phyloP scores from a whole-genome alignment of 2,797 vertebrate species.

The Nannoperca australis region DNA sequence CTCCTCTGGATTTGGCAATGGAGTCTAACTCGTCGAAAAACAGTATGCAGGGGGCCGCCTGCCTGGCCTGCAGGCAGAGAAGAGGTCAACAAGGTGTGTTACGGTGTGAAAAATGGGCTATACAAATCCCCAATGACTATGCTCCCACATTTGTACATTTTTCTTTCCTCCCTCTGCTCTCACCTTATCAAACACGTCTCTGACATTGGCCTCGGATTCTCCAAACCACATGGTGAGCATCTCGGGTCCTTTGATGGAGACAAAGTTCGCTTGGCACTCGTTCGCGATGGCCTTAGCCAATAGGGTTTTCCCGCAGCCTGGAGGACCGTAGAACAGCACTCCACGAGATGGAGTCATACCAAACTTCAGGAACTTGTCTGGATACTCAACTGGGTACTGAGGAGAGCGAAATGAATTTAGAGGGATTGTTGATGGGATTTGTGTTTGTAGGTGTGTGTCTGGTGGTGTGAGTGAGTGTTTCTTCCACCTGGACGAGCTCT shows the following conservation, averaged over 20 bases:
- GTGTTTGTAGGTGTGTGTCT: not conserved
- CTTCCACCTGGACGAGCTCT: conserved; percentile 93
- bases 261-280: conserved; percentile 96
- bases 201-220: conserved; percentile 95
- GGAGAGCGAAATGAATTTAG: not conserved
- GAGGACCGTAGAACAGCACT: conserved; percentile 96
- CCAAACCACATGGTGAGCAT: conserved; percentile 98
- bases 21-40: conserved; percentile 97
- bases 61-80: conserved; percentile 74
- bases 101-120: not conserved
- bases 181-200: conserved; percentile 96
- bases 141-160: not conserved
- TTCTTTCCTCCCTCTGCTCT: conserved; percentile 11
- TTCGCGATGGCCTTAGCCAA: conserved; percentile 96
- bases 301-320: conserved; percentile 95
- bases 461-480: not conserved
- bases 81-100: not conserved
- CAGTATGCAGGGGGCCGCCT: conserved; percentile 94
- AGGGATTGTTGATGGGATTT: not conserved
- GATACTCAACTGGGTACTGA: conserved; percentile 96
- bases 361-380: conserved; percentile 98
- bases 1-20: conserved; percentile 94
- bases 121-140: not conserved
- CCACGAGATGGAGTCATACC: conserved; percentile 97
- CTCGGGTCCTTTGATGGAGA: conserved; percentile 96